Evolutionary conservation across 2,797 vertebrate genomes (phyloP), one percentile per base, ranked within the genome.

Genomic region (Crocidura indochinensis): DNA sequence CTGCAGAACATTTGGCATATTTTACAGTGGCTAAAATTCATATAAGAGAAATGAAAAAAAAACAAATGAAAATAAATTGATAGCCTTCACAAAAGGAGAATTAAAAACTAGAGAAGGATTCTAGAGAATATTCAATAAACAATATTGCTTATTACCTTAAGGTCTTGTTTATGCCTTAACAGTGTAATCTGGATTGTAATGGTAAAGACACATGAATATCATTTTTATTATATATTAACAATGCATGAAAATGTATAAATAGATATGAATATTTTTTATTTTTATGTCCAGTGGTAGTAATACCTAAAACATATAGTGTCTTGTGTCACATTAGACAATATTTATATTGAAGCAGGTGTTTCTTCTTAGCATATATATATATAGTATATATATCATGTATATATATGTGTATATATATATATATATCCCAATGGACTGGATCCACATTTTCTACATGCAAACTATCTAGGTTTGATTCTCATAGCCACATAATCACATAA

Each of bases 1-100:
- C 78, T 82, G 2, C 77, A 84, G 69, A 51, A 6, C 8, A 91
- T 80, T 73, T 69, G 26, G 9, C 69, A 8, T 91, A 68, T 88
- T 86, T 15, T 72, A 20, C 46, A n/a, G 2, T 31, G 31, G 1
- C 62, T 91, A 73, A 80, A 84, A 60, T 60, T 22, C 84, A 69
- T 51, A 51, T 51, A 85, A 60, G 68, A 27, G 22, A 65, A 62
- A 71, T 31, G 24, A 62, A 20, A 72, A 7, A 38, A 17, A 72
- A 10, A 44, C 22, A 20, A 20, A 6, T 60, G 7, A 60, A 60
- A 60, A 60, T 15, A 19, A 24, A 19, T 75, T 49, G 5, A 4
- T 44, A 56, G 6, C 49, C 12, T 82, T 6, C 82, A 11, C 27
- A 65, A 79, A 92, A 68, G 22, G 19, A 15, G 75, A 8, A 60